A percentile compares a stretch with the other conserved stretches of the same genome.
These are phyloP conservation scores for Vicugna pacos DNA, from an alignment of 2,113 vertebrate species.

Conservation along the genomic window DNA sequence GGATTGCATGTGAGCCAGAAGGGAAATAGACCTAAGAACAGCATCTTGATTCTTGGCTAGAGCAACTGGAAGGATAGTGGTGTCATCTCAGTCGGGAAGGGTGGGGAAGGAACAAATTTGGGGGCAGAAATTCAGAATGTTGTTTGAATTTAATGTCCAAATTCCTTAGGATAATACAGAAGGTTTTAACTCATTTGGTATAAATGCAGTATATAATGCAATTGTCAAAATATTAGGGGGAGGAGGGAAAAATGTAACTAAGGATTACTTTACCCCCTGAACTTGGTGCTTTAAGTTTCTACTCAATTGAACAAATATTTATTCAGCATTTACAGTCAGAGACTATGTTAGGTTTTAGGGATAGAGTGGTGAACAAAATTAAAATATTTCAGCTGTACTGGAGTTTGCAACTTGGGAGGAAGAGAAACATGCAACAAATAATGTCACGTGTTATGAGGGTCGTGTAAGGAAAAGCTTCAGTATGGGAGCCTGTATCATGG, in stretches of 20 bases:
- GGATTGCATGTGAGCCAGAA: not conserved
- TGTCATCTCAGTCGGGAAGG: not conserved
- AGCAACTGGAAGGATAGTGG: not conserved
- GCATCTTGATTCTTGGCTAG: not conserved
- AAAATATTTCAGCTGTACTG: not conserved
- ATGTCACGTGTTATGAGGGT: not conserved
- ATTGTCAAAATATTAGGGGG: not conserved
- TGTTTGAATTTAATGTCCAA: slow-evolving; percentile 20
- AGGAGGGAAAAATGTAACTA: not conserved
- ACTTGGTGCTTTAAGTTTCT: not conserved
- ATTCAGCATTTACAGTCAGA: not conserved
- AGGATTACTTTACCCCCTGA: not conserved
- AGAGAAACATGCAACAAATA: not conserved
- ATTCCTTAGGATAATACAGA: not conserved
- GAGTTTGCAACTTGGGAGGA: not conserved
- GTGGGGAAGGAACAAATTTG: not conserved
- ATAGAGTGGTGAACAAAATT: not conserved
- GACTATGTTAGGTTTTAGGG: not conserved
- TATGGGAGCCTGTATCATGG: not conserved
- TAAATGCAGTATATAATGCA: not conserved
- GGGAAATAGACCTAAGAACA: not conserved
- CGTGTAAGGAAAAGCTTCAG: not conserved
- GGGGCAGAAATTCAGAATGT: not conserved
- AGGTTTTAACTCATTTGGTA: not conserved
- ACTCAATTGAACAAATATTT: not conserved